Evolutionary conservation across 1,140 invertebrate species (phyloP).

Genomic region (Phortica variegata): DNA sequence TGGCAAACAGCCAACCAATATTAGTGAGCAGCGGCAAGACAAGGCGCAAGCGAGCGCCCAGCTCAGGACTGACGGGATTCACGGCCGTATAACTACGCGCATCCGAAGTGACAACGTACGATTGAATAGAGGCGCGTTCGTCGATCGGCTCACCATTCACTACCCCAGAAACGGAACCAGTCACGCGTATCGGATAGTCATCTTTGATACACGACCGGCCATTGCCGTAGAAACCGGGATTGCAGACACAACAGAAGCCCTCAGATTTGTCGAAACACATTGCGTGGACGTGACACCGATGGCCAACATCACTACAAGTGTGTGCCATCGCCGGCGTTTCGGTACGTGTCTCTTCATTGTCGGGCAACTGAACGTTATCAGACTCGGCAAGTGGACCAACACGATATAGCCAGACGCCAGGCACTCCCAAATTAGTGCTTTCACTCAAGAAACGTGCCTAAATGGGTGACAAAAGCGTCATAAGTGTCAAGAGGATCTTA

Average conservation of each 20-base stretch:
- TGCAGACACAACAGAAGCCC: constrained; percentile 89
- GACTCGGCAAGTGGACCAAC: constrained; percentile 68
- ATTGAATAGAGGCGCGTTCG: constrained; percentile 79
- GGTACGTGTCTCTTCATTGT: constrained; percentile 60
- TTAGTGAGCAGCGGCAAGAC: constrained; percentile 69
- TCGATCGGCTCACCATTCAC: constrained; percentile 76
- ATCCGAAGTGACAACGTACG: constrained; percentile 87
- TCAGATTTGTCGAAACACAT: constrained; percentile 76
- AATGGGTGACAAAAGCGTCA: constrained; percentile 60
- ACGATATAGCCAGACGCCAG: constrained; percentile 82
- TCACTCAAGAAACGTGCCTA: constrained; percentile 64
- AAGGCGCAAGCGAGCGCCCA: constrained; percentile 79
- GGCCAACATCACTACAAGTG: constrained; percentile 61
- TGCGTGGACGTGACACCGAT: constrained; percentile 78
- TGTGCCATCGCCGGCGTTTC: constrained; percentile 54
- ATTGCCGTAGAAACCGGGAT: constrained; percentile 82
- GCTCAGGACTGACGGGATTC: constrained; percentile 69
- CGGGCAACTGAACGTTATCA: constrained; percentile 68
- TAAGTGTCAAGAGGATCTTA: too few species aligned
- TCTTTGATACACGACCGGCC: constrained; percentile 83
- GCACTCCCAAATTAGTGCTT: constrained; percentile 76
- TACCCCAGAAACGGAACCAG: constrained; percentile 78
- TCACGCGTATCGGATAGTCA: constrained; percentile 78
- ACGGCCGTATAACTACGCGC: constrained; percentile 89
- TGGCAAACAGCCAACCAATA: constrained; percentile 91